Base-by-base conservation (phyloP, 1,140 invertebrate genomes). In the Drosophila asahinai region DNA sequence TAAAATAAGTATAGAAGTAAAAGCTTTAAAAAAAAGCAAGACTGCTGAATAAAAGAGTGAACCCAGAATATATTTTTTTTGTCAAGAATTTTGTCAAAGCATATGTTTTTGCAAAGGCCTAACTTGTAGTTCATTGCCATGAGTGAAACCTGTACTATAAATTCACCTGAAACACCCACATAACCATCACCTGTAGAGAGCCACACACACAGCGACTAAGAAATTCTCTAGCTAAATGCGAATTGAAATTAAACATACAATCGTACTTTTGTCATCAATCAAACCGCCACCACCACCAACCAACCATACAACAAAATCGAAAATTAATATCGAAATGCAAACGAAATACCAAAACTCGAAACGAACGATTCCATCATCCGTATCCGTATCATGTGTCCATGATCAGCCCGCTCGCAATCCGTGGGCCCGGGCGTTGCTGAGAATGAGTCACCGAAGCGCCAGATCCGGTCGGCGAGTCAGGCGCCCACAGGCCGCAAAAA, bases 381-480 rank as follows among this genome's bases (percentile, higher is more conserved):
- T 60, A 45, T 52, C 15, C 30, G 43, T 54, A 42, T 27, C 52
- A 12, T 51, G 67, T 63, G 59, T 62, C 75, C 59, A 73, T 78
- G 54, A 57, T 72, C 86, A 94, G 96, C 94, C 84, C 95, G 96
- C 73, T 96, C 96, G 22, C 95, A 96, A 92, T 96, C 96, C 47
- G 95, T 96, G 75, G 96, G 95, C 64, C 95, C 95, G 12, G 93
- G 93, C 66, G 93, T 94, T 66, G 83, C 90, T 61, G 90, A 92
- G 79, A 93, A 83, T 75, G 95, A 96, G 79, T 96, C 95, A 92
- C 96, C 96, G 27, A 96, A 97, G 83, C 95, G 96, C 66, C 95
- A 96, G 74, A 94, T 96, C 36, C 95, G 93, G 93, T 96, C 94
- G 64, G 95, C 94, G 76, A 95, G 93, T 79, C 93, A 93, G 63